phyloP scores from a whole-genome alignment of 2,797 vertebrate species.

The Aratinga solstitialis region DNA sequence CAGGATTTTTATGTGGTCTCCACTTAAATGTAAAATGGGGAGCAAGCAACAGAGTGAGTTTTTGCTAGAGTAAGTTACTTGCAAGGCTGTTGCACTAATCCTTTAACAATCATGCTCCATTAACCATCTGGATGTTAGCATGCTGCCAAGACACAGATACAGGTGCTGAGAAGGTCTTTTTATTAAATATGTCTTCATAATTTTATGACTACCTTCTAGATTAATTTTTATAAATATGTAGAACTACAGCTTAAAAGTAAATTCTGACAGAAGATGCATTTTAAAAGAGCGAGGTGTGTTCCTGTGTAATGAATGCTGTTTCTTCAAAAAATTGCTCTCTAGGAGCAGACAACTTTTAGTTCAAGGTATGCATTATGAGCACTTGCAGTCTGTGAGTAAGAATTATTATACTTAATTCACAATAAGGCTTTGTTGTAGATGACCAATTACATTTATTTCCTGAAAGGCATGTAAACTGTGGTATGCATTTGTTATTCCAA shows the following conservation, averaged over 20 bases:
- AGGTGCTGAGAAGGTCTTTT: neutral
- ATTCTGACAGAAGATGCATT: neutral
- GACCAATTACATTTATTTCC: neutral
- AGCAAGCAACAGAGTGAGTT: neutral
- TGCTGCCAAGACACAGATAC: neutral
- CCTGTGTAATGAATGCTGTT: neutral
- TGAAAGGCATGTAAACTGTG: slow-evolving; percentile 10
- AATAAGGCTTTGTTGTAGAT: neutral
- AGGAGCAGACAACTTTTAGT: neutral
- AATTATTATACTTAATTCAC: neutral
- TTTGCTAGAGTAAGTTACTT: neutral
- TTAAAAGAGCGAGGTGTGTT: neutral
- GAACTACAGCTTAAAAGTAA: neutral
- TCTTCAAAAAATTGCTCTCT: neutral
- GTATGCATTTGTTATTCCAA: neutral
- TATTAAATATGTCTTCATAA: neutral
- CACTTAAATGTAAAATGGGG: neutral
- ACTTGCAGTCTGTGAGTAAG: neutral
- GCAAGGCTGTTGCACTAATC: neutral
- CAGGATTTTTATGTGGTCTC: neutral
- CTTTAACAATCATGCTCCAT: neutral
- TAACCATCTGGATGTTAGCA: neutral
- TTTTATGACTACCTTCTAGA: neutral
- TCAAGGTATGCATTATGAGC: neutral
- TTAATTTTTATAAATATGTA: neutral